A percentile compares a stretch with the other conserved stretches of the same genome.
These are phyloP conservation scores for Ranitomeya variabilis DNA, from an alignment of 2,113 vertebrate species.

Conservation along the genomic window DNA sequence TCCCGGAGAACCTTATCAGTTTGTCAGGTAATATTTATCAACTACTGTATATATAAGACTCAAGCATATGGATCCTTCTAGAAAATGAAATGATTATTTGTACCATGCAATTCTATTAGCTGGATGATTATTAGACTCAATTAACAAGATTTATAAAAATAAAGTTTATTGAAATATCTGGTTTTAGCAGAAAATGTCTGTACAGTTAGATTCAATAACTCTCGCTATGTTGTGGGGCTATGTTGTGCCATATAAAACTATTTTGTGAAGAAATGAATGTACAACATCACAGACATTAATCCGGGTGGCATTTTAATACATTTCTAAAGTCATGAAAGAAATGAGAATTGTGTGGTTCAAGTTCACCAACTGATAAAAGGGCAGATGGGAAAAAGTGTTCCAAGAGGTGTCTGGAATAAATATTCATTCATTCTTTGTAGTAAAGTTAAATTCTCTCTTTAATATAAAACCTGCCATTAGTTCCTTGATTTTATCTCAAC, in stretches of 20 bases:
- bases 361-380: background rate
- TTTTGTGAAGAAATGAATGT: slow-evolving; percentile 18
- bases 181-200: background rate
- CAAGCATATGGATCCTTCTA: slow-evolving; percentile 17
- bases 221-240: background rate
- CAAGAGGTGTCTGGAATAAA: background rate
- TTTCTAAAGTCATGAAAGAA: slow-evolving; percentile 2
- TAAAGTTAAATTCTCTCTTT: background rate
- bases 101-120: background rate
- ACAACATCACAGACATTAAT: slow-evolving; percentile 3
- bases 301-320: background rate
- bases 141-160: background rate
- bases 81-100: slow-evolving; percentile 3
- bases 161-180: background rate
- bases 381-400: background rate
- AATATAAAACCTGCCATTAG: background rate
- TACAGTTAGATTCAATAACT: background rate
- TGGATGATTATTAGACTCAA: slow-evolving; percentile 18
- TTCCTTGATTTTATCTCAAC: background rate
- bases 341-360: background rate
- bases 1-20: background rate
- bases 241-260: background rate
- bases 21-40: slow-evolving; percentile 38
- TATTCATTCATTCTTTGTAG: background rate
- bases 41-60: slow-evolving; percentile 4